Evolutionary conservation across 2,888 invertebrate genomes (phyloP).

Genomic region (Drosophila melanosoma): DNA sequence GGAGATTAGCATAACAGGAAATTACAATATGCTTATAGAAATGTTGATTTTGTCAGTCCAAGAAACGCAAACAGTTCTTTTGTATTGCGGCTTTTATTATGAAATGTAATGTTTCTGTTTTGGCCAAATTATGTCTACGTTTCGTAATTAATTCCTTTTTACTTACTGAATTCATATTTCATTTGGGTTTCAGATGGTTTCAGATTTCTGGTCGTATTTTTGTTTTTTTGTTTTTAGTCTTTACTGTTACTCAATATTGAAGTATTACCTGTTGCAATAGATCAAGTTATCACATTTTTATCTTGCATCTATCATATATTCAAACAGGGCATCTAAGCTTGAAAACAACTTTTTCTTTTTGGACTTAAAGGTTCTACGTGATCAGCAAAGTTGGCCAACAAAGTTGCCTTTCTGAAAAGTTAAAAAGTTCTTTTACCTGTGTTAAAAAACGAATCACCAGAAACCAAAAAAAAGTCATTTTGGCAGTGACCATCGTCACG

Average conservation of each 20-base stretch:
- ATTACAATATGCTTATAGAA: slow-evolving; percentile 38
- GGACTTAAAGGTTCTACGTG: slow-evolving; percentile 24
- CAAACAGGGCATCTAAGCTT: not conserved
- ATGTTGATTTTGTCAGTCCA: slow-evolving; percentile 8
- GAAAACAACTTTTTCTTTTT: not conserved
- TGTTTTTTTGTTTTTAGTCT: no score
- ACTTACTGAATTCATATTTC: not conserved
- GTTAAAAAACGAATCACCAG: slow-evolving; percentile 4
- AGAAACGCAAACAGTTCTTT: slow-evolving; percentile 18
- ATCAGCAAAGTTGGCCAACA: slow-evolving; percentile 10
- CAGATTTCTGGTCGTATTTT: no score
- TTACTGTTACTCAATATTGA: not conserved
- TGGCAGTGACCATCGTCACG: slow-evolving; percentile 52
- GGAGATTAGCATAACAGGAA: slow-evolving; percentile 59
- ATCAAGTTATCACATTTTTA: not conserved
- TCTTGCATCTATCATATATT: not conserved
- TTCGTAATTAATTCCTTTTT: not conserved
- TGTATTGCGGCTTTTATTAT: slow-evolving; percentile 3
- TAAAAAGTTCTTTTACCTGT: not conserved
- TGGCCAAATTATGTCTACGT: not conserved
- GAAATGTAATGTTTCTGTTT: not conserved
- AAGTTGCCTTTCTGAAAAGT: slow-evolving; percentile 10
- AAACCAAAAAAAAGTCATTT: slow-evolving; percentile 2
- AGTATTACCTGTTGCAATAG: not conserved
- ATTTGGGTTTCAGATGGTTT: not conserved